phyloP scores from a whole-genome alignment of 2,797 vertebrate genomes.

The Onychomys torridus region DNA sequence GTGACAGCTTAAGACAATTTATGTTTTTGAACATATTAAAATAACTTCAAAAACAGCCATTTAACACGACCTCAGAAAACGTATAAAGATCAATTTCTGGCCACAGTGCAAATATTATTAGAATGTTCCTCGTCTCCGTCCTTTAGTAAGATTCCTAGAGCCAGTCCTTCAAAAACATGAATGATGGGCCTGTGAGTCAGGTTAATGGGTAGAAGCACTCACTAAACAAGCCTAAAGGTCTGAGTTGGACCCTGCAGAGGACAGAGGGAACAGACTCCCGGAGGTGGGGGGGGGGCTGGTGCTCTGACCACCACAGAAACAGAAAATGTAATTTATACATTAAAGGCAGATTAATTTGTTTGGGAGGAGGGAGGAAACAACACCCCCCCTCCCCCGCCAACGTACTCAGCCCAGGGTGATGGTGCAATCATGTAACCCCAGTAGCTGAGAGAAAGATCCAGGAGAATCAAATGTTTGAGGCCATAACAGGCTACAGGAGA shows the following conservation, averaged over 20 bases:
- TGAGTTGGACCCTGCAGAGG: neutral
- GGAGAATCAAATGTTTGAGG: neutral
- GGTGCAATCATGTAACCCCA: neutral
- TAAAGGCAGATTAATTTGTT: constrained; percentile 16
- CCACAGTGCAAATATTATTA: neutral
- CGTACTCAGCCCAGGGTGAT: neutral
- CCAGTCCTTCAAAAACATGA: neutral
- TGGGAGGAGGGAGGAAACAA: neutral
- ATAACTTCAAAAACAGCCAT: neutral
- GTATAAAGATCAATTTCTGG: neutral
- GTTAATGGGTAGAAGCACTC: neutral
- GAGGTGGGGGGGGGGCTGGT: no score
- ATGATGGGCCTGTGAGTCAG: neutral
- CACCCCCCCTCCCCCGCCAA: no score
- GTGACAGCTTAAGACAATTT: neutral
- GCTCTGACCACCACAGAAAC: no score
- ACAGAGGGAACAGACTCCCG: neutral
- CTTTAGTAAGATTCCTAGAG: neutral
- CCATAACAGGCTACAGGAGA: neutral
- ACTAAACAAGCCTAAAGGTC: neutral
- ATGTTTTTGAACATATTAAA: constrained; percentile 1
- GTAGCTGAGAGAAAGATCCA: neutral
- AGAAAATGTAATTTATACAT: neutral
- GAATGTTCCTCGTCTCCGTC: neutral
- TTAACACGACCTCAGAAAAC: constrained; percentile 8